These are phyloP conservation scores for Machimus rusticus DNA, from an alignment of 2,888 invertebrate species.

Conservation along the genomic window DNA sequence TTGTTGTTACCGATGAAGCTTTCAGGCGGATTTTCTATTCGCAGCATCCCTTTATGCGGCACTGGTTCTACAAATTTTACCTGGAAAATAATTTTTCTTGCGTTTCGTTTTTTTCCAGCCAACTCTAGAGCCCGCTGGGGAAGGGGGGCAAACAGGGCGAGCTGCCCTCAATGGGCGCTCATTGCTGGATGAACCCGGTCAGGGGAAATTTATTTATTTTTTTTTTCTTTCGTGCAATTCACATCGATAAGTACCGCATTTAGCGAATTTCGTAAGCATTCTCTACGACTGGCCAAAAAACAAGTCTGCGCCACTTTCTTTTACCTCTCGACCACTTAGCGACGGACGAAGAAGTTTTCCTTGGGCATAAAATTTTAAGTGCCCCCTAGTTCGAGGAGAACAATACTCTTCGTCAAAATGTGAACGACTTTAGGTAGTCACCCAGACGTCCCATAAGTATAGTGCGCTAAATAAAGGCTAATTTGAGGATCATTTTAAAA, in stretches of 20 bases:
- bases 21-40: slow-evolving; percentile 37
- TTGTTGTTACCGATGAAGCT: slow-evolving; percentile 36
- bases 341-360: slow-evolving; percentile 17
- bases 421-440: background rate
- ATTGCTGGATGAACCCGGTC: slow-evolving; percentile 27
- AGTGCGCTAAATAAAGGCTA: background rate
- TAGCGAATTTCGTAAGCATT: slow-evolving; percentile 38
- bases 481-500: too few relatives aligned
- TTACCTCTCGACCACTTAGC: slow-evolving; percentile 6
- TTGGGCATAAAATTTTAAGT: slow-evolving; percentile 21
- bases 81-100: slow-evolving; percentile 12
- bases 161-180: slow-evolving; percentile 20
- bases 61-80: slow-evolving; percentile 36
- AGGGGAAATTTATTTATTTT: slow-evolving; percentile 2
- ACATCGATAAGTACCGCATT: slow-evolving; percentile 43
- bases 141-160: background rate
- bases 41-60: slow-evolving; percentile 38
- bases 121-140: background rate
- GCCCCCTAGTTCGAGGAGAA: background rate
- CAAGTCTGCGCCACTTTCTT: slow-evolving; percentile 3
- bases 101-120: background rate
- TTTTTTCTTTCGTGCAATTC: slow-evolving; percentile 13
- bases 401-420: background rate
- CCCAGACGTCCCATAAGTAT: background rate
- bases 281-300: slow-evolving; percentile 28